These are phyloP conservation scores for Polydesmus complanatus DNA, from an alignment of 2,888 invertebrate genomes.

Conservation along the genomic window DNA sequence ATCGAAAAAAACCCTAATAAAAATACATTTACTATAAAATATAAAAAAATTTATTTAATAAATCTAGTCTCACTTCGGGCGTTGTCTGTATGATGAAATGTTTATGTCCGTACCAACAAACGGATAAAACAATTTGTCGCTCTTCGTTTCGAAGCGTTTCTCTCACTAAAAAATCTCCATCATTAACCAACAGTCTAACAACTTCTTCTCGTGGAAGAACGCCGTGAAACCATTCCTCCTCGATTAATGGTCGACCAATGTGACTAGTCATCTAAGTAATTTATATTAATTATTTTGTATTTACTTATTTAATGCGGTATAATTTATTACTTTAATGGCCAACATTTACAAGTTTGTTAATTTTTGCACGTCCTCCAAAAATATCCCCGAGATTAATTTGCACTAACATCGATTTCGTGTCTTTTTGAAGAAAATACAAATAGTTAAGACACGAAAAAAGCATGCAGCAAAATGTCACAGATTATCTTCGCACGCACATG, in stretches of 20 bases:
- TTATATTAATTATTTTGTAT: too few relatives aligned
- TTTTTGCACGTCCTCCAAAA: too few relatives aligned
- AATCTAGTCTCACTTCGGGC: conserved; percentile 56
- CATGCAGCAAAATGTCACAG: too few relatives aligned
- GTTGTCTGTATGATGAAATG: conserved; percentile 95
- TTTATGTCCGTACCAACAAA: conserved; percentile 90
- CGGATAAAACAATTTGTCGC: conserved; percentile 82
- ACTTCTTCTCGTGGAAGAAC: conserved; percentile 92
- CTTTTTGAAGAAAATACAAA: neutral
- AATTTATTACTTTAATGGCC: too few relatives aligned
- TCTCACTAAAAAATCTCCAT: conserved; percentile 87
- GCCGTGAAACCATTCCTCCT: conserved; percentile 94
- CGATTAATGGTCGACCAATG: conserved; percentile 43
- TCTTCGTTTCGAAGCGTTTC: conserved; percentile 85
- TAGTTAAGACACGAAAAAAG: neutral
- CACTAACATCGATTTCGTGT: neutral
- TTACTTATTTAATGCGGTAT: too few relatives aligned
- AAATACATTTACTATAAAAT: conserved; percentile 17
- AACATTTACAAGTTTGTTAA: too few relatives aligned
- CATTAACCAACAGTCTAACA: conserved; percentile 70
- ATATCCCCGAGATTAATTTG: too few relatives aligned
- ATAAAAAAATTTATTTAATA: neutral
- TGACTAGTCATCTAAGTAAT: conserved; percentile 3
- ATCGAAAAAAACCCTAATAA: conserved; percentile 75
- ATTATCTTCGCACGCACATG: neutral